Conservation (phyloP, 1,140 invertebrate species). For the Lordiphosa clarofinis region DNA sequence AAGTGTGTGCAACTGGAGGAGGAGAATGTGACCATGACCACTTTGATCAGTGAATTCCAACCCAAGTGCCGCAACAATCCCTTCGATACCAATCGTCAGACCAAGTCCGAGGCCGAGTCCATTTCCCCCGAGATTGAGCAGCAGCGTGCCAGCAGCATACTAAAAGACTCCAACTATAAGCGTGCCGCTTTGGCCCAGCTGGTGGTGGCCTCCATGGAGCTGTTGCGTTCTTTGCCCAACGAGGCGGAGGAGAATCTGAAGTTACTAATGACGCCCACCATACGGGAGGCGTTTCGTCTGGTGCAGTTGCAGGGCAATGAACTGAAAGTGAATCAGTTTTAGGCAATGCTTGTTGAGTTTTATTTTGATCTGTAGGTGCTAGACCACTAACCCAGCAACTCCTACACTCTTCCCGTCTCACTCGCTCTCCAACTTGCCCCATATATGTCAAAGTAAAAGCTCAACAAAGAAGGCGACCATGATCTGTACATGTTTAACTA, state of each 20-base stretch:
- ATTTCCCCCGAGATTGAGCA: slow-evolving; percentile 87
- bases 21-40: slow-evolving; percentile 79
- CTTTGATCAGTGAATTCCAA: slow-evolving; percentile 80
- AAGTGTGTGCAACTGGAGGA: slow-evolving; percentile 70
- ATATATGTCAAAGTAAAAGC: background rate
- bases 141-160: slow-evolving; percentile 87
- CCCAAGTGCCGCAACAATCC: slow-evolving; percentile 81
- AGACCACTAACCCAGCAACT: slow-evolving; percentile 17
- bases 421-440: background rate
- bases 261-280: slow-evolving; percentile 77
- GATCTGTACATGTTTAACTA: no score
- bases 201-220: slow-evolving; percentile 78
- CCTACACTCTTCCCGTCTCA: slow-evolving; percentile 13
- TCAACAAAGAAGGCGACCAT: no score
- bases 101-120: slow-evolving; percentile 81
- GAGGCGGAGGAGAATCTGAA: slow-evolving; percentile 76
- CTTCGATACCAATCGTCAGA: slow-evolving; percentile 80
- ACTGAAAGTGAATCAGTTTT: slow-evolving; percentile 79
- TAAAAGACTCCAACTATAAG: slow-evolving; percentile 83
- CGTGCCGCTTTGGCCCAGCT: slow-evolving; percentile 71
- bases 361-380: slow-evolving; percentile 79
- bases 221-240: slow-evolving; percentile 66
- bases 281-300: slow-evolving; percentile 76
- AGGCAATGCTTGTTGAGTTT: slow-evolving; percentile 80
- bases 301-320: slow-evolving; percentile 79